Conservation (phyloP, 2,888 invertebrate genomes). For the Holacanthella duospinosa region DNA sequence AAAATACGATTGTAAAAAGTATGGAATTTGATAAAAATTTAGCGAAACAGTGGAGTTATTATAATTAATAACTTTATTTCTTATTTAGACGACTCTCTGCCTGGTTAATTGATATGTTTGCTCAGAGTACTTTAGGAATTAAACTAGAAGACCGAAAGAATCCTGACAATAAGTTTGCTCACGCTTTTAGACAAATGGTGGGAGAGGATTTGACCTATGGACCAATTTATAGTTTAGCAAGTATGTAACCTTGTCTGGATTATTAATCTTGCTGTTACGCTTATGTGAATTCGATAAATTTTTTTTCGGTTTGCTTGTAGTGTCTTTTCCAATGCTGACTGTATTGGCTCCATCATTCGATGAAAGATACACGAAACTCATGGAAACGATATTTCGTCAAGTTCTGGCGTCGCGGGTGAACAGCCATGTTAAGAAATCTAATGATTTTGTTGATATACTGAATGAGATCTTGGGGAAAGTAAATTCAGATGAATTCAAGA, state of each 20-base stretch:
- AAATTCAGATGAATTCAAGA: constrained; percentile 17
- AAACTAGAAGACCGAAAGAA: constrained; percentile 21
- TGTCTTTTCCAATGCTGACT: constrained; percentile 26
- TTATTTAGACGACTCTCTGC: constrained; percentile 21
- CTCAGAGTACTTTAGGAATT: constrained; percentile 21
- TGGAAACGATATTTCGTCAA: constrained; percentile 22
- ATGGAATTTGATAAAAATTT: constrained; percentile 5
- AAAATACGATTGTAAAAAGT: constrained; percentile 28
- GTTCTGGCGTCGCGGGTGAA: constrained; percentile 15
- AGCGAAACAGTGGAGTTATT: no score
- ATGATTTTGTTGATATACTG: constrained; percentile 25
- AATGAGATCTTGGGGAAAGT: constrained; percentile 17
- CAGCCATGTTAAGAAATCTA: constrained; percentile 12
- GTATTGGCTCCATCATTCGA: constrained; percentile 25
- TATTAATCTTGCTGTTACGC: not conserved
- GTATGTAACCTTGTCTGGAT: constrained; percentile 22
- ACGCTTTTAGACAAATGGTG: constrained; percentile 23
- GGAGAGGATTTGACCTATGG: constrained; percentile 18
- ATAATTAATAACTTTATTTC: no score
- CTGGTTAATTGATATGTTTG: constrained; percentile 32
- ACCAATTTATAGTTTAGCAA: constrained; percentile 20
- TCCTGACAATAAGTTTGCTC: constrained; percentile 29
- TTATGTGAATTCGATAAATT: not conserved
- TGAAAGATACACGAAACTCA: constrained; percentile 15
- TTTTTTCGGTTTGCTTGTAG: no score